Evolutionary conservation across 1,140 invertebrate genomes (phyloP), one percentile per base, ranked within the genome.

Genomic region (Hycleus cichorii): DNA sequence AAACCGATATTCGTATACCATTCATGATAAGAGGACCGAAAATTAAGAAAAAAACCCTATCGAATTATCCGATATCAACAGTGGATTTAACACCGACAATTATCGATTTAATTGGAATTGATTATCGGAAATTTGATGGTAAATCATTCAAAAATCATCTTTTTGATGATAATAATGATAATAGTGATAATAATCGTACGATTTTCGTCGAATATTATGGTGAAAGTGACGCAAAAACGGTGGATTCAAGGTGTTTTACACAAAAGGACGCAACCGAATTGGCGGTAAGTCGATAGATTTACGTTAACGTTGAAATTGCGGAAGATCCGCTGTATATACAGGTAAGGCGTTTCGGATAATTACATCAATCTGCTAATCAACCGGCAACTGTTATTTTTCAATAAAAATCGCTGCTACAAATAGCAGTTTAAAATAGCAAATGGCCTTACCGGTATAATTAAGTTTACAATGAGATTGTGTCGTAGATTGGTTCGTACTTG

Each of bases 51-150:
- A 80, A 79, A 25, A 64, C 64, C 1, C 60, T 75, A 10, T 64
- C 80, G 43, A 62, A 75, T 12, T 75, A 80, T 47, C 81, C 86
- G 9, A 80, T 90, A 1, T 78, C 87, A 9, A 85, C 87, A 62
- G 84, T 94, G 24, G 91, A 95, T 71, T 70, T 95, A 27, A 87
- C 88, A 12, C 84, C 90, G 0, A 94, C 92, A 1, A 86, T 94
- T 64, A 66, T 93, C 3, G 76, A 83, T 39, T 77, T 92, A 65
- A 82, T 83, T 5, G 81, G 80, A 0, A 46, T 83, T 2, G 46
- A 74, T 24, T 60, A 69, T 39, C 66, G 79, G 0, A 74, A 78
- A 5, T 82, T 86, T 77, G 88, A 91, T 74, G 89, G 89, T 1
- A 66, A 70, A 38, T 83, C 83, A 1, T 79, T 90, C 26, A 64